These are phyloP conservation scores for Albula glossodonta DNA, from an alignment of 2,113 vertebrate genomes.

Conservation along the genomic window DNA sequence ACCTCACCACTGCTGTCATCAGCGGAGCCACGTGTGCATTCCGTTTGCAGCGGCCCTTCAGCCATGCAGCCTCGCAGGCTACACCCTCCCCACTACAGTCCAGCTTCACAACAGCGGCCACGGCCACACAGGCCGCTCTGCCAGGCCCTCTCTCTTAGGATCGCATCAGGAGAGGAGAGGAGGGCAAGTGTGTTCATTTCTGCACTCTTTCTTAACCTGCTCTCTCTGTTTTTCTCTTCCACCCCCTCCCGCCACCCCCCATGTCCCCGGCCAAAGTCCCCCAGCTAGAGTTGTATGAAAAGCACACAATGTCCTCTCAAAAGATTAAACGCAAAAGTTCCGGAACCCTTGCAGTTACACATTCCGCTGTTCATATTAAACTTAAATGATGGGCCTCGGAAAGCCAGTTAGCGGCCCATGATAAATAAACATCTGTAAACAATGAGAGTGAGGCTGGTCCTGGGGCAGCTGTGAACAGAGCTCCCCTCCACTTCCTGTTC, in stretches of 20 bases:
- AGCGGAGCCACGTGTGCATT: no score
- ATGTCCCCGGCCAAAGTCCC: no score
- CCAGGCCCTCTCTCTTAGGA: neutral
- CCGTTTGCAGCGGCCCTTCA: no score
- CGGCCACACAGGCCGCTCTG: no score
- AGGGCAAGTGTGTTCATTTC: neutral
- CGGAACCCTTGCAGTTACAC: neutral
- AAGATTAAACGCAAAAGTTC: no score
- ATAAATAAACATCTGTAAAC: neutral
- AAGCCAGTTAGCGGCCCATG: neutral
- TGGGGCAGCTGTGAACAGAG: neutral
- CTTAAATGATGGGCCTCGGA: neutral
- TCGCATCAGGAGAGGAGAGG: neutral
- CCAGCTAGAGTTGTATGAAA: no score
- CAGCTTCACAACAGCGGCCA: no score
- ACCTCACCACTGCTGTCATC: no score
- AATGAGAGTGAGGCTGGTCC: neutral
- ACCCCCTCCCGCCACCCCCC: no score
- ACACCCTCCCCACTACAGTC: no score
- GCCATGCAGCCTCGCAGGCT: no score
- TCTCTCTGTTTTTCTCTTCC: neutral
- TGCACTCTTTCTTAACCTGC: neutral
- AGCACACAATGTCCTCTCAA: no score
- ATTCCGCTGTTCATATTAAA: neutral
- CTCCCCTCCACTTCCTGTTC: conserved; percentile 39